Percentiles rank a stretch among this genome's conserved stretches.
Evolutionary conservation across 2,797 vertebrate species (phyloP).

Genomic region (Enoplosus armatus): DNA sequence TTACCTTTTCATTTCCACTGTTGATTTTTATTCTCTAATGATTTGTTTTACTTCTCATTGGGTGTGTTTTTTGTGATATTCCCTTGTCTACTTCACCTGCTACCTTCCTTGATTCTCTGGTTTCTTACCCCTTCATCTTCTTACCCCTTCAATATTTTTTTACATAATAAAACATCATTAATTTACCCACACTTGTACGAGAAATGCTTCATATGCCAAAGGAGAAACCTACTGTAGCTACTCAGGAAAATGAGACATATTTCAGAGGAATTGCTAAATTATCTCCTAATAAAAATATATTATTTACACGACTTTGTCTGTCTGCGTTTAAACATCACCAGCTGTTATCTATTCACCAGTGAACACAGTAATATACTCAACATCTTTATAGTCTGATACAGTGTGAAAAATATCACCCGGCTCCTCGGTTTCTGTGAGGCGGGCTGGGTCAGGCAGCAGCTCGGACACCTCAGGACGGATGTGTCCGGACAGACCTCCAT

Average conservation of each 20-base stretch:
- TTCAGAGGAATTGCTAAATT: neutral
- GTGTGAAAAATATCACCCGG: neutral
- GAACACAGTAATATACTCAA: fast-evolving
- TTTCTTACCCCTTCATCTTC: neutral
- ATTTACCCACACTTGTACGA: no score
- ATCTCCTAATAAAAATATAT: neutral
- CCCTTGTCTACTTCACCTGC: no score
- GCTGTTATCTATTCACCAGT: neutral
- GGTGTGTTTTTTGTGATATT: neutral
- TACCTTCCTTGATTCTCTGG: no score
- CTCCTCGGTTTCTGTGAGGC: neutral
- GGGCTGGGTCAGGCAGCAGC: conserved; percentile 60
- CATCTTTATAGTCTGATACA: neutral
- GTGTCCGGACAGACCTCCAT: conserved; percentile 40
- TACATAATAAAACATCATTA: no score
- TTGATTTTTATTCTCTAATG: neutral
- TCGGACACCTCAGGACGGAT: conserved; percentile 64
- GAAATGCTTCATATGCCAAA: neutral
- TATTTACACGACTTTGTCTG: neutral
- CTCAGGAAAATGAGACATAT: neutral
- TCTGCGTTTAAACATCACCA: neutral
- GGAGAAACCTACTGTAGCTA: neutral
- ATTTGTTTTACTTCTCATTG: neutral
- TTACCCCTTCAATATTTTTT: no score
- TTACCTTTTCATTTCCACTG: neutral